phyloP scores from a whole-genome alignment of 2,888 invertebrate species.

The Apotomis betuletana region DNA sequence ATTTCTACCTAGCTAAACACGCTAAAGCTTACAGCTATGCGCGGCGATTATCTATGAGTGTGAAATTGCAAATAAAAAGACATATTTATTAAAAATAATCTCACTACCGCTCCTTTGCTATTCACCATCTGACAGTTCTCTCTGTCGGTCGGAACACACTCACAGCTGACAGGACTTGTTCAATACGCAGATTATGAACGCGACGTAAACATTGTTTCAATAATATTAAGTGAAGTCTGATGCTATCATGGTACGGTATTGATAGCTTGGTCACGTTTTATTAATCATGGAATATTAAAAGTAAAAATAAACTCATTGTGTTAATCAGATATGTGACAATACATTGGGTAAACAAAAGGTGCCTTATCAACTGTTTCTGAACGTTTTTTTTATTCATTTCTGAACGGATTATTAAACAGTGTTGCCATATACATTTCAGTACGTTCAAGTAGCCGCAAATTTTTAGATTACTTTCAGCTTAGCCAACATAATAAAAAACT shows the following conservation, averaged over 20 bases:
- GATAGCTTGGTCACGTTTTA: conserved; percentile 11
- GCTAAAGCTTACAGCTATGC: conserved; percentile 59
- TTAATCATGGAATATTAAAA: conserved; percentile 8
- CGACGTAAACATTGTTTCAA: conserved; percentile 34
- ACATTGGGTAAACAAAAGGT: conserved; percentile 29
- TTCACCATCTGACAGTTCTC: conserved; percentile 42
- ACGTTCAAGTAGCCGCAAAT: conserved; percentile 25
- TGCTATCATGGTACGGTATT: neutral
- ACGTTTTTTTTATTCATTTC: conserved; percentile 10
- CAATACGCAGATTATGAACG: conserved; percentile 36
- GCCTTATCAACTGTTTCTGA: conserved; percentile 24
- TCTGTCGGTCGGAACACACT: conserved; percentile 30
- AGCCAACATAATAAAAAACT: neutral
- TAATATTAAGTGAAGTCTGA: conserved; percentile 15
- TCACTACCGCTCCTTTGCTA: conserved; percentile 67
- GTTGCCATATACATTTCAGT: conserved; percentile 12
- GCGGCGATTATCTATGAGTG: conserved; percentile 72
- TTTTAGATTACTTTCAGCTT: neutral
- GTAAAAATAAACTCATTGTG: conserved; percentile 12
- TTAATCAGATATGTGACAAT: conserved; percentile 27
- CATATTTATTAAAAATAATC: conserved; percentile 76
- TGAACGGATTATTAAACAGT: conserved; percentile 34
- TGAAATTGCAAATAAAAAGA: conserved; percentile 72
- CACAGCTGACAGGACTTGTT: conserved; percentile 41
- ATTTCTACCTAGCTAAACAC: conserved; percentile 53